Percentiles rank a stretch among this genome's conserved stretches.
These are phyloP conservation scores for Castor canadensis DNA, from an alignment of 2,113 vertebrate genomes.

Conservation along the genomic window DNA sequence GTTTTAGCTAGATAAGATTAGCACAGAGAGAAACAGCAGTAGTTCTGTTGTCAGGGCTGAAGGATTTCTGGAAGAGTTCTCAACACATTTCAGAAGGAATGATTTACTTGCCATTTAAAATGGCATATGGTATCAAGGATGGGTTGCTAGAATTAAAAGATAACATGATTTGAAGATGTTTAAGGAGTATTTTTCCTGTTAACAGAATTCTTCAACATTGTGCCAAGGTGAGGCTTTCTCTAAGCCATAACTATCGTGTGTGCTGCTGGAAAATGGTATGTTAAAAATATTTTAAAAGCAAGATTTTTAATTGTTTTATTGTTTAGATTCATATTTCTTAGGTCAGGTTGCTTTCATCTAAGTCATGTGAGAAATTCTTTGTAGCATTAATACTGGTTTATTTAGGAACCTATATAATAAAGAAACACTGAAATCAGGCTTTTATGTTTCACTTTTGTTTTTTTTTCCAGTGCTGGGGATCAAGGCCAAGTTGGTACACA, in stretches of 20 bases:
- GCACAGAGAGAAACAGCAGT: neutral
- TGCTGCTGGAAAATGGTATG: slow-evolving; percentile 88
- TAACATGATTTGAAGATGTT: neutral
- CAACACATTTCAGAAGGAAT: neutral
- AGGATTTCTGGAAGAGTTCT: neutral
- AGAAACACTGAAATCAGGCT: slow-evolving; percentile 15
- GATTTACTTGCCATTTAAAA: neutral
- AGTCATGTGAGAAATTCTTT: slow-evolving; percentile 33
- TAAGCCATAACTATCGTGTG: slow-evolving; percentile 79
- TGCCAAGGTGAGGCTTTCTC: slow-evolving; percentile 82
- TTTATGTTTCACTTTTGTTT: neutral
- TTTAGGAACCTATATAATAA: slow-evolving; percentile 6
- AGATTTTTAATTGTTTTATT: neutral
- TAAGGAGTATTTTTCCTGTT: slow-evolving; percentile 58
- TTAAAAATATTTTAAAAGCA: slow-evolving; percentile 58
- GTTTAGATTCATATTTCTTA: neutral
- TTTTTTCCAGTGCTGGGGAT: neutral
- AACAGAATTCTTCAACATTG: slow-evolving; percentile 85
- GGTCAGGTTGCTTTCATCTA: slow-evolving; percentile 13
- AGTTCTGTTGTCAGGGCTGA: neutral
- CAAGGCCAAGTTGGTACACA: neutral
- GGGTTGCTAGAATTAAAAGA: neutral
- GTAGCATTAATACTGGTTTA: slow-evolving; percentile 29
- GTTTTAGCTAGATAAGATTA: slow-evolving; percentile 2
- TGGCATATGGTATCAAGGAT: neutral